These are phyloP conservation scores for Pammene fasciana DNA, from an alignment of 2,888 invertebrate genomes.

Conservation along the genomic window DNA sequence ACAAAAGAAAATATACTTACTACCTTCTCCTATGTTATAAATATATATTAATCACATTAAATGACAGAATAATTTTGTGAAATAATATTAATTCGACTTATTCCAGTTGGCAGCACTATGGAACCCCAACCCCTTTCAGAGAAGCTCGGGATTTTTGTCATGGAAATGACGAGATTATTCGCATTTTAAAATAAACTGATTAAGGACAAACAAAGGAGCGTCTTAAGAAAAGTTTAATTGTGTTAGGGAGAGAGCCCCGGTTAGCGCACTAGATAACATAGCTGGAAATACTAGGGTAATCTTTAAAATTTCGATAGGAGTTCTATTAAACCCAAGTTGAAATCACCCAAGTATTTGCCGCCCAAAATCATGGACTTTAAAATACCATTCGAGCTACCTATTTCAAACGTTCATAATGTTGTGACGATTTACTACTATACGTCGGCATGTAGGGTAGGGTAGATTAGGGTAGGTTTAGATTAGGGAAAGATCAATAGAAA, in stretches of 20 bases:
- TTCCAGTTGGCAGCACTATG: conserved; percentile 6
- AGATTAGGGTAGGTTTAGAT: too few species aligned
- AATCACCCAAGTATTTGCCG: too few species aligned
- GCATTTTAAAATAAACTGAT: conserved; percentile 42
- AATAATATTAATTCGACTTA: background rate
- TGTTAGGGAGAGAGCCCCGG: conserved; percentile 40
- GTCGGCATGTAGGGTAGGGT: too few species aligned
- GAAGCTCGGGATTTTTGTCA: conserved; percentile 28
- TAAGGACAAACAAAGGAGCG: conserved; percentile 43
- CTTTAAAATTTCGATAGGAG: background rate
- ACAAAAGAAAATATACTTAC: too few species aligned
- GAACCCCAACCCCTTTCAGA: conserved; percentile 13
- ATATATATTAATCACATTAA: background rate
- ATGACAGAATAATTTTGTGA: background rate
- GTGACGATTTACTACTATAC: too few species aligned
- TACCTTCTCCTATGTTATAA: background rate
- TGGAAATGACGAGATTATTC: conserved; percentile 38
- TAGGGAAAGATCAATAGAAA: too few species aligned
- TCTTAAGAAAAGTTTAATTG: conserved; percentile 53
- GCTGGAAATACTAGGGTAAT: background rate
- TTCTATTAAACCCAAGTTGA: background rate
- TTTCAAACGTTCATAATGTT: too few species aligned
- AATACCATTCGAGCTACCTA: too few species aligned
- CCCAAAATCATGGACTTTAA: too few species aligned
- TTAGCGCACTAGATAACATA: background rate